Percentiles rank a stretch among this genome's conserved stretches.
phyloP scores from a whole-genome alignment of 2,888 invertebrate genomes.

The Amblyjoppa fuscipennis region DNA sequence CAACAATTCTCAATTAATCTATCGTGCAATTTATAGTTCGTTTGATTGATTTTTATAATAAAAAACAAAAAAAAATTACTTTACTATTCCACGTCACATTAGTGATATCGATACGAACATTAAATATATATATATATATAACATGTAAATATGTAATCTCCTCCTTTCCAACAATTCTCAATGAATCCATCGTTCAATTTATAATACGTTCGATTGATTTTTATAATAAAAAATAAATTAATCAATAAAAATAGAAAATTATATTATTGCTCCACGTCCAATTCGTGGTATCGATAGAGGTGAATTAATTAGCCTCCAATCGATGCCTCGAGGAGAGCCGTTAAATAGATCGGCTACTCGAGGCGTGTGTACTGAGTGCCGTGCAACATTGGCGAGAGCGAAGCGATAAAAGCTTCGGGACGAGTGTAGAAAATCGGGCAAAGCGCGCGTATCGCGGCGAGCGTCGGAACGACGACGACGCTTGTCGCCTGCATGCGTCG shows the following conservation, averaged over 20 bases:
- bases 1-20: not conserved
- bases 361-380: not conserved
- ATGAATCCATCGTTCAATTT: not conserved
- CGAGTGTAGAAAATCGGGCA: conserved; percentile 20
- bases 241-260: too few relatives aligned
- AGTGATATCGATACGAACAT: too few relatives aligned
- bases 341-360: not conserved
- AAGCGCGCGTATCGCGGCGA: conserved; percentile 39
- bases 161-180: not conserved
- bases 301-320: not conserved
- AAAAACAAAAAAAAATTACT: too few relatives aligned
- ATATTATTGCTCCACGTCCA: too few relatives aligned
- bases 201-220: not conserved
- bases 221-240: not conserved
- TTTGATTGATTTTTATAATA: too few relatives aligned
- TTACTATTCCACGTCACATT: too few relatives aligned
- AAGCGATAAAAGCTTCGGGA: conserved; percentile 57
- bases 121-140: too few relatives aligned
- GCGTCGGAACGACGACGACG: conserved; percentile 45
- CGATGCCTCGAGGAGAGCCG: not conserved
- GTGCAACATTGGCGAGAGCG: not conserved
- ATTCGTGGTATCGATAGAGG: too few relatives aligned
- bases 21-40: too few relatives aligned
- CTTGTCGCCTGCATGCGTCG: conserved; percentile 32
- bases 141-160: too few relatives aligned